A percentile compares a stretch with the other conserved stretches of the same genome.
Evolutionary conservation across 2,797 vertebrate species (phyloP).

Genomic region (Anguilla obscura): DNA sequence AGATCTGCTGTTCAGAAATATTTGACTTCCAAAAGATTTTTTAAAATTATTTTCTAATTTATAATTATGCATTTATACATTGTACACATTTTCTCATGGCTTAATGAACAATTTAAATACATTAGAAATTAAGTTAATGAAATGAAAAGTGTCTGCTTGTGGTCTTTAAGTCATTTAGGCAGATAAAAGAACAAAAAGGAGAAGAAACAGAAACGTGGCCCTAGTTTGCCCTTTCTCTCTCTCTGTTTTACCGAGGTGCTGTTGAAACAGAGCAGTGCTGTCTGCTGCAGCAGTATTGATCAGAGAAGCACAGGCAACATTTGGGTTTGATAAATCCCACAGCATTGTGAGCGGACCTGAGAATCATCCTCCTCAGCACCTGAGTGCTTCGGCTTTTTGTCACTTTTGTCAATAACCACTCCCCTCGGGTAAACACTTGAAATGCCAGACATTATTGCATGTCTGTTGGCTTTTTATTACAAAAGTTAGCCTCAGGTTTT

Average conservation of each 20-base stretch:
- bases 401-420: conserved; percentile 5
- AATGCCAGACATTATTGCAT: conserved; percentile 2
- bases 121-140: too few species aligned
- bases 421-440: conserved; percentile 9
- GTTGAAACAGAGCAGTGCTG: background rate
- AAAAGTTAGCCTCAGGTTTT: background rate
- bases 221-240: too few species aligned
- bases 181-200: background rate
- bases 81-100: too few species aligned
- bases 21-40: background rate
- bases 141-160: background rate
- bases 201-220: background rate
- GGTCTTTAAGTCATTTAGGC: background rate
- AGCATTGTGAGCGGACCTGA: background rate
- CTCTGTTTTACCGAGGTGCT: background rate
- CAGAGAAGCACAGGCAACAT: background rate
- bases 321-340: background rate
- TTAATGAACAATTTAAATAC: too few species aligned
- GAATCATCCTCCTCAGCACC: background rate
- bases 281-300: background rate
- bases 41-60: background rate
- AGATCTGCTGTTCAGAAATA: background rate
- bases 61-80: background rate
- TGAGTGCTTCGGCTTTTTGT: background rate
- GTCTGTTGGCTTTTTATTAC: background rate